Evolutionary conservation across 2,888 invertebrate genomes (phyloP).

Genomic region (Andrena bucephala): DNA sequence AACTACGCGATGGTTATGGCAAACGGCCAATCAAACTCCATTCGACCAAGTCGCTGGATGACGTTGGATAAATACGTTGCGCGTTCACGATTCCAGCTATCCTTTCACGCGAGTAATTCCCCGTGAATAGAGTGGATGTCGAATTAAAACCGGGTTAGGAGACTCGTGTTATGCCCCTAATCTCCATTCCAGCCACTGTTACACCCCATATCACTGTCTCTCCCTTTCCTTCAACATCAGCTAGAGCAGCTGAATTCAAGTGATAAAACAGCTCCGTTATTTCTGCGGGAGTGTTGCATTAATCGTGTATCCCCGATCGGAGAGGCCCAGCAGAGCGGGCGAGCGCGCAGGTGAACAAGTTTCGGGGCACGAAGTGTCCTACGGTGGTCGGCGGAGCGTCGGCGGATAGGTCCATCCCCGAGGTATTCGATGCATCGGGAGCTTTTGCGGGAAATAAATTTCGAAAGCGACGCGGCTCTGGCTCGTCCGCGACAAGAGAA

Average conservation of each 20-base stretch:
- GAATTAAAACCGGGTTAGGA: neutral
- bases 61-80: slow-evolving; percentile 70
- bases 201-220: no score
- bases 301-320: slow-evolving; percentile 1
- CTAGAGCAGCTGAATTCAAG: no score
- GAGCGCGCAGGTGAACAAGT: slow-evolving; percentile 42
- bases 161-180: neutral
- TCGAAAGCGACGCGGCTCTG: slow-evolving; percentile 67
- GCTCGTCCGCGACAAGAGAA: slow-evolving; percentile 76
- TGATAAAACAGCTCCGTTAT: no score
- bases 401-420: slow-evolving; percentile 53
- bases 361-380: slow-evolving; percentile 25
- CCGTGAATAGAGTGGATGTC: slow-evolving; percentile 39
- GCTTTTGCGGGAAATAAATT: slow-evolving; percentile 74
- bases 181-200: no score
- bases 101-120: slow-evolving; percentile 43
- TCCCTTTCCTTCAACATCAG: no score
- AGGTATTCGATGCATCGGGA: slow-evolving; percentile 62
- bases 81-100: slow-evolving; percentile 52
- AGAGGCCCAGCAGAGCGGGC: neutral
- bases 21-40: slow-evolving; percentile 79
- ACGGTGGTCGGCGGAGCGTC: slow-evolving; percentile 44
- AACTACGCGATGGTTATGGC: slow-evolving; percentile 75
- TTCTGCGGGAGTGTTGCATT: neutral
- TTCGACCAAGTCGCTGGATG: slow-evolving; percentile 69